A percentile compares a stretch with the other conserved stretches of the same genome.
Evolutionary conservation across 2,888 invertebrate genomes (phyloP).

Genomic region (Cyclophora albipunctata): DNA sequence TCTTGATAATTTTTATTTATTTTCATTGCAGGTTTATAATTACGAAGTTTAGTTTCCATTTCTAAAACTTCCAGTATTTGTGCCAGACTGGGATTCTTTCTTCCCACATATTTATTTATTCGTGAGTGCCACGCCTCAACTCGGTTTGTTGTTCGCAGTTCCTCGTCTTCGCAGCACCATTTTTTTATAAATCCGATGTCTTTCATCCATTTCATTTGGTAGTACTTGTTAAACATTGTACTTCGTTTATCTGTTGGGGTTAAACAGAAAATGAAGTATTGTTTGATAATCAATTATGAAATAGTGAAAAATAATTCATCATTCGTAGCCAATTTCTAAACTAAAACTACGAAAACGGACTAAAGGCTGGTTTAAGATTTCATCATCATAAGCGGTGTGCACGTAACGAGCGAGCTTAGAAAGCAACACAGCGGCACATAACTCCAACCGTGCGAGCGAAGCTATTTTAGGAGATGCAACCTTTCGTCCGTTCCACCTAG

Average conservation of each 20-base stretch:
- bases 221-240: conserved; percentile 4
- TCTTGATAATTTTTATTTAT: conserved; percentile 1
- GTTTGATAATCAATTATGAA: no score
- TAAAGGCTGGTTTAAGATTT: no score
- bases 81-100: conserved; percentile 2
- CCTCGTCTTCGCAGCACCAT: conserved; percentile 5
- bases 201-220: conserved; percentile 2
- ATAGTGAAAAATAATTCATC: no score
- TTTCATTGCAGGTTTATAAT: not conserved
- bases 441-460: no score
- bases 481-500: no score
- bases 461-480: no score
- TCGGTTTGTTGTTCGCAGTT: conserved; percentile 3
- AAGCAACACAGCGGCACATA: no score
- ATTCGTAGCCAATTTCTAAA: no score
- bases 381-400: no score
- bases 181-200: conserved; percentile 2
- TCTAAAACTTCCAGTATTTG: conserved; percentile 1
- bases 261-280: no score
- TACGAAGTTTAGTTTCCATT: not conserved
- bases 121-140: conserved; percentile 6
- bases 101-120: conserved; percentile 3
- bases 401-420: no score
- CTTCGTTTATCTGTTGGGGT: conserved; percentile 1
- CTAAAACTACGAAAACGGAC: no score